Evolutionary conservation across 2,113 vertebrate genomes (phyloP).

Genomic region (Psephotus haematonotus): DNA sequence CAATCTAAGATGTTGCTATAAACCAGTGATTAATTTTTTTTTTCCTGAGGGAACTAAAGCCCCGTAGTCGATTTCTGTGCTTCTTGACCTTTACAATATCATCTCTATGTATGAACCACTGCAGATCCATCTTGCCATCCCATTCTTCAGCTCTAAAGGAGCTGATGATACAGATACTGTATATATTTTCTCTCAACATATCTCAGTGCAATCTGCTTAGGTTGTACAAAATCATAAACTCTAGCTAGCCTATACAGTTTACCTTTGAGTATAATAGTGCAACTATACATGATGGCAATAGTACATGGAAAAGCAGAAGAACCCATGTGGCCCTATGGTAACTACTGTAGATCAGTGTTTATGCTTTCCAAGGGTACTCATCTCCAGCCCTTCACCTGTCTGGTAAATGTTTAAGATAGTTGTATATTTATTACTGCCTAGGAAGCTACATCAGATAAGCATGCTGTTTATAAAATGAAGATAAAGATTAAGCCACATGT

Average conservation of each 20-base stretch:
- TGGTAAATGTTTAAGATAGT: neutral
- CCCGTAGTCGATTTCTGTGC: neutral
- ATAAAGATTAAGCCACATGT: neutral
- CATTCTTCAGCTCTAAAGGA: neutral
- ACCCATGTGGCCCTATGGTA: neutral
- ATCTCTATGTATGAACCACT: neutral
- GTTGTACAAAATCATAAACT: neutral
- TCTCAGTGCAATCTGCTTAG: neutral
- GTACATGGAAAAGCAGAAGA: neutral
- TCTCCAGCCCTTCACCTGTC: neutral
- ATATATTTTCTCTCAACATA: neutral
- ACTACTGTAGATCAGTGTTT: neutral
- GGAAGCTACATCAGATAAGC: neutral
- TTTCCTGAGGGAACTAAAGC: neutral
- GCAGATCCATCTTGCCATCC: neutral
- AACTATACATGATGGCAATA: neutral
- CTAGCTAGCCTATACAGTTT: neutral
- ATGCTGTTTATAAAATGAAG: neutral
- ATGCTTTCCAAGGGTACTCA: neutral
- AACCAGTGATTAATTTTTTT: neutral
- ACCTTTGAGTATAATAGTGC: neutral
- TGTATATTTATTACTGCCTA: neutral
- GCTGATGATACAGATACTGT: neutral
- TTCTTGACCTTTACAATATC: slow-evolving; percentile 11
- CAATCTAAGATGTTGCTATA: neutral